These are phyloP conservation scores for Scolopax rusticola DNA, from an alignment of 2,797 vertebrate species.

Conservation along the genomic window DNA sequence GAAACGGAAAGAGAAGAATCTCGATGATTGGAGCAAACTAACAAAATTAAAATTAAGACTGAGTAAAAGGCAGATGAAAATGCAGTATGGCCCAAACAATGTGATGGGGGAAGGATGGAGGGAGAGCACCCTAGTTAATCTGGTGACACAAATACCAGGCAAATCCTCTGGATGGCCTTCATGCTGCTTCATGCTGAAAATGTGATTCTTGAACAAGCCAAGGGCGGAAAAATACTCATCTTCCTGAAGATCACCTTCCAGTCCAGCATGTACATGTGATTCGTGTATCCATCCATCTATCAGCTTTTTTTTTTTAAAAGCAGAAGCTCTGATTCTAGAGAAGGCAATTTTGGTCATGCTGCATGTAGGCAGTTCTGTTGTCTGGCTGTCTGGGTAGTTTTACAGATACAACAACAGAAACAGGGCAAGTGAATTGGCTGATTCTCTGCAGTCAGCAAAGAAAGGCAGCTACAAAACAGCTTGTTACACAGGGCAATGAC, in stretches of 20 bases:
- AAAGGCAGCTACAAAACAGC: background rate
- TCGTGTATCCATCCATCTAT: background rate
- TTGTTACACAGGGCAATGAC: background rate
- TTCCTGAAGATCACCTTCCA: background rate
- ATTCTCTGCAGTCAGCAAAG: background rate
- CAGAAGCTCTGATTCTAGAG: background rate
- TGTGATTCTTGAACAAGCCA: background rate
- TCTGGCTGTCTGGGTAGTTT: background rate
- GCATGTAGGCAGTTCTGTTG: background rate
- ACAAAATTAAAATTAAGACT: background rate
- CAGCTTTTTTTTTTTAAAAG: background rate
- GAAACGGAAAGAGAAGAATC: background rate
- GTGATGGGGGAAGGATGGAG: background rate
- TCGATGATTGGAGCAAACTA: background rate
- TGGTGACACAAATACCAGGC: background rate
- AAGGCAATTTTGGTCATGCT: background rate
- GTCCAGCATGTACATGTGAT: background rate
- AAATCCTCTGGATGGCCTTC: background rate
- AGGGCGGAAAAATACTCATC: background rate
- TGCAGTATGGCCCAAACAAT: background rate
- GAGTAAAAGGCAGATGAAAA: background rate
- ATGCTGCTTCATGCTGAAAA: background rate
- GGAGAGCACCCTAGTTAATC: background rate
- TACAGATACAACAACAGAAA: background rate
- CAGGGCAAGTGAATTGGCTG: background rate